A percentile compares a stretch with the other conserved stretches of the same genome.
These are phyloP conservation scores for Tadarida brasiliensis DNA, from an alignment of 2,797 vertebrate species.

Conservation along the genomic window DNA sequence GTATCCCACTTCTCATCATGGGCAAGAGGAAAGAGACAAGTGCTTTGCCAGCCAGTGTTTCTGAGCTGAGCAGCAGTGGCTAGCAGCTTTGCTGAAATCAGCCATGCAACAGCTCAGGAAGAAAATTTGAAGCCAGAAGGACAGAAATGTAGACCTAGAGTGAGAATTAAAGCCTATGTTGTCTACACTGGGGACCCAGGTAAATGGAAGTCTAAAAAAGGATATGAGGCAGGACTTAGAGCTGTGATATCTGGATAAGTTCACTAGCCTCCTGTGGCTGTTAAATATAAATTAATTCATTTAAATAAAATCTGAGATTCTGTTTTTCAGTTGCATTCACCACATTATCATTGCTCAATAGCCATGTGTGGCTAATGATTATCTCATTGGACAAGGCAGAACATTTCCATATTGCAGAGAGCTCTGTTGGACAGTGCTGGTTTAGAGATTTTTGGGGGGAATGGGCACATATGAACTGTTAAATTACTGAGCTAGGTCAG, in stretches of 20 bases:
- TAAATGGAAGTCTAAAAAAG: background rate
- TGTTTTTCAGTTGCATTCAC: background rate
- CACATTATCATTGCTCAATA: background rate
- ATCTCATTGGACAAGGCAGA: background rate
- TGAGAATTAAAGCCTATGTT: background rate
- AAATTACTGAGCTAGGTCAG: background rate
- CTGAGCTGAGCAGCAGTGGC: background rate
- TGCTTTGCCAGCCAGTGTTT: background rate
- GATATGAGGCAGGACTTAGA: background rate
- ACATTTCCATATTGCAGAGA: background rate
- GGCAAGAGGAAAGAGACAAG: background rate
- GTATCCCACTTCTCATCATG: background rate
- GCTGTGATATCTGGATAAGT: background rate
- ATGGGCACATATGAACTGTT: background rate
- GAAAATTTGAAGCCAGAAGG: background rate
- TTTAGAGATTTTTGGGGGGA: background rate
- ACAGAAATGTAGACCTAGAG: background rate
- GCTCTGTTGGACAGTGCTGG: background rate
- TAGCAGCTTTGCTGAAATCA: background rate
- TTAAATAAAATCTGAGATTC: background rate
- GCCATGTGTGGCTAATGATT: background rate
- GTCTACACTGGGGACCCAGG: background rate
- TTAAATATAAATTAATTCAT: background rate
- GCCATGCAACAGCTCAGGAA: background rate
- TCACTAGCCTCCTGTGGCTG: background rate